Base-by-base conservation (phyloP, 2,888 invertebrate species). In the Cryptocephalus moraei region DNA sequence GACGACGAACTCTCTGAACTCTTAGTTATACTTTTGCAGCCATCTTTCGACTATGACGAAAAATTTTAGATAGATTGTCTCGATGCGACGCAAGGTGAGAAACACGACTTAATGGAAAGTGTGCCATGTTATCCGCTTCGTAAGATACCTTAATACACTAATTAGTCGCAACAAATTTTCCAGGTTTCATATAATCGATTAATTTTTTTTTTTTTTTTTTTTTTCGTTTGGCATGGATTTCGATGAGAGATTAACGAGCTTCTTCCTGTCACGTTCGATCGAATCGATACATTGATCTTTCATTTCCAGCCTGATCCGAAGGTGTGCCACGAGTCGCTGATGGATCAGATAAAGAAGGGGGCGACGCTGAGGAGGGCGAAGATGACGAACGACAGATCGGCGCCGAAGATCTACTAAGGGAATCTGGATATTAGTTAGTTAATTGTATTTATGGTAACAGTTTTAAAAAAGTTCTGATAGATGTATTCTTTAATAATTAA, bases 321-420 rank as follows among this genome's bases (percentile, higher is more conserved):
- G 49, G 73, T 81, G 33, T 85, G 86, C 60, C 86, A 88, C 70
- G 91, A 90, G 56, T 91, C 91, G 0, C 74, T 92, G n/a, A 90
- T 92, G 91, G 92, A 92, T 74, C 92, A 92, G 67, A 92, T 92
- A 51, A 86, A 90, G 62, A 79, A 86, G 52, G 92, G 92, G 48
- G 91, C 91, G 12, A 83, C 84, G 36, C 69, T 92, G 47, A 83
- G 84, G 49, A 82, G 88, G 61, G 87, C 91, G 55, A 80, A 81
- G 56, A 76, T 80, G 10, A 81, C 83, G 62, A 86, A 86, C 72
- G 91, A 91, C 70, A 78, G 91, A 54, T 91, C 91, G 43, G 91
- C 91, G 51, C 91, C 91, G 32, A 87, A 88, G 71, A 90, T 90
- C 70, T 86, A 83, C 66, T 87, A 75, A 36, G n/a, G 11, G 12